A percentile compares a stretch with the other conserved stretches of the same genome.
phyloP scores from a whole-genome alignment of 2,888 invertebrate genomes.

The Urechis unicinctus region DNA sequence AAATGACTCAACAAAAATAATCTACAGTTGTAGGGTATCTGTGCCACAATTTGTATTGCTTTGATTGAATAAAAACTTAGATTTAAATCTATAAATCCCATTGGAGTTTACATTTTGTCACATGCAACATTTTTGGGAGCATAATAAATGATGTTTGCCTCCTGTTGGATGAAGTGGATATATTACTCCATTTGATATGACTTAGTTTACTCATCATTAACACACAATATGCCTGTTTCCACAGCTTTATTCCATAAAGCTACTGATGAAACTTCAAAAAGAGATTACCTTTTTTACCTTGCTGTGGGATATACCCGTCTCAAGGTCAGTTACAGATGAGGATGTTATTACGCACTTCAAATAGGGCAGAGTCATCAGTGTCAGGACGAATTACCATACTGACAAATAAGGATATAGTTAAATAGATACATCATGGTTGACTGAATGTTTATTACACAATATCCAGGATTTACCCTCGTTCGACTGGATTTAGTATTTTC shows the following conservation, averaged over 20 bases:
- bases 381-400: no score
- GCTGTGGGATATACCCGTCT: conserved; percentile 88
- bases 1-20: no score
- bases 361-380: no score
- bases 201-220: background rate
- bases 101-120: no score
- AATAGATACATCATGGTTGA: background rate
- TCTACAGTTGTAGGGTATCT: no score
- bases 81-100: no score
- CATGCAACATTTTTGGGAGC: no score
- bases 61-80: no score
- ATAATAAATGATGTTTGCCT: no score
- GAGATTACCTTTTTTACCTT: conserved; percentile 93
- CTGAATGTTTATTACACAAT: background rate
- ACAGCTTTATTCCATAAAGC: conserved; percentile 50
- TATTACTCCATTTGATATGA: no score
- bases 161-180: no score
- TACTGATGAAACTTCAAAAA: conserved; percentile 68
- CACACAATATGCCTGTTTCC: background rate
- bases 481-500: background rate
- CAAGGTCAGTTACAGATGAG: conserved; percentile 56
- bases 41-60: no score
- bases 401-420: background rate
- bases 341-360: background rate
- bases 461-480: background rate